Conservation (phyloP, 2,797 vertebrate genomes). For the Pempheris klunzingeri region DNA sequence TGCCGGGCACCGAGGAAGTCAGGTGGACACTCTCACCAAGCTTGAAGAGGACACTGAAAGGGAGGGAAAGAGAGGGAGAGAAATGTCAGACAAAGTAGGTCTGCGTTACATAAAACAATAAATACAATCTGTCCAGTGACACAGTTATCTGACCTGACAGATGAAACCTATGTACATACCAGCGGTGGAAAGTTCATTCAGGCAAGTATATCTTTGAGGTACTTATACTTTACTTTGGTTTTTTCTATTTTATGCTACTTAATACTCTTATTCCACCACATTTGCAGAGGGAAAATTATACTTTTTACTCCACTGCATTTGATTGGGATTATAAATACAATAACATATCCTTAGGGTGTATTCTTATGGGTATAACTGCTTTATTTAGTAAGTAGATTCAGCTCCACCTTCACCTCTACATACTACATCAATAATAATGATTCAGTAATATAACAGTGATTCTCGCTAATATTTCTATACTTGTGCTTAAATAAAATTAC, state of each 20-base stretch:
- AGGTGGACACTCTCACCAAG: slow-evolving; percentile 93
- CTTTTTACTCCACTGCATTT: background rate
- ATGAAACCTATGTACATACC: slow-evolving; percentile 27
- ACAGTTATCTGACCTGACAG: slow-evolving; percentile 36
- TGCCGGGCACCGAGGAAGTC: slow-evolving; percentile 87
- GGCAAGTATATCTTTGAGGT: background rate
- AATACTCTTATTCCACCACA: background rate
- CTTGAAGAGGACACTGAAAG: slow-evolving; percentile 96
- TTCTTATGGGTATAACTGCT: background rate
- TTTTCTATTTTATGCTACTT: background rate
- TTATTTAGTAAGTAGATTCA: background rate
- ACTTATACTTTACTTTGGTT: background rate
- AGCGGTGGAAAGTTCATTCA: background rate
- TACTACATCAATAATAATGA: background rate
- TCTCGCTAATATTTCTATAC: background rate
- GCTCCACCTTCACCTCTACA: background rate
- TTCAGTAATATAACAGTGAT: background rate
- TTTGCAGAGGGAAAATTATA: background rate
- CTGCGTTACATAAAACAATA: slow-evolving; percentile 57
- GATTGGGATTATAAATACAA: background rate
- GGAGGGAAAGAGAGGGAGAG: slow-evolving; percentile 58
- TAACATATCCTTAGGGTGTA: background rate
- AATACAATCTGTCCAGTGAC: slow-evolving; percentile 54
- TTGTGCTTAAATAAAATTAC: background rate
- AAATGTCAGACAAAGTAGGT: slow-evolving; percentile 51